These are phyloP conservation scores for Wiebesia pumilae DNA, from an alignment of 1,140 invertebrate species.

Conservation along the genomic window DNA sequence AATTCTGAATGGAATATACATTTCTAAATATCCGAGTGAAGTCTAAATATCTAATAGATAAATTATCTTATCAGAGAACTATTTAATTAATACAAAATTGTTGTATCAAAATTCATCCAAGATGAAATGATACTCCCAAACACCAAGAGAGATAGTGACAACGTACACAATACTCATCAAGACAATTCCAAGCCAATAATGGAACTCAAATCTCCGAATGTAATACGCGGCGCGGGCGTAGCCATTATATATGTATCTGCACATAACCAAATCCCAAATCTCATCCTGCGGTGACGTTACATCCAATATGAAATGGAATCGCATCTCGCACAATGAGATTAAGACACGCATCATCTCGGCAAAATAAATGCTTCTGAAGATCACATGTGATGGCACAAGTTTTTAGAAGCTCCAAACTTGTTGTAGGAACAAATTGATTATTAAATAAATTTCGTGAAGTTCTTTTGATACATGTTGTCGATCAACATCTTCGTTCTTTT, in stretches of 20 bases:
- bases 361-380: neutral
- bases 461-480: neutral
- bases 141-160: neutral
- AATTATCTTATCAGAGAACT: neutral
- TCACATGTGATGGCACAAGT: neutral
- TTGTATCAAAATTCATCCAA: neutral
- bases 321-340: slow-evolving; percentile 39
- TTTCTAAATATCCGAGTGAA: neutral
- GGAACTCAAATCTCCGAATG: slow-evolving; percentile 26
- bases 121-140: neutral
- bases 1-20: neutral
- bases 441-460: neutral
- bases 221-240: slow-evolving; percentile 9
- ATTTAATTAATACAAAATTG: neutral
- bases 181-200: slow-evolving; percentile 47
- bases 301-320: slow-evolving; percentile 38
- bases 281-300: slow-evolving; percentile 29
- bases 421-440: neutral
- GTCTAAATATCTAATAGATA: neutral
- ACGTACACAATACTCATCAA: slow-evolving; percentile 38
- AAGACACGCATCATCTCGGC: slow-evolving; percentile 14
- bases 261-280: slow-evolving; percentile 40
- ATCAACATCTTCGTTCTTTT: neutral
- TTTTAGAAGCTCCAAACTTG: neutral
- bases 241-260: neutral